A percentile compares a stretch with the other conserved stretches of the same genome.
phyloP scores from a whole-genome alignment of 2,888 invertebrate genomes.

The Hedychridium roseum region DNA sequence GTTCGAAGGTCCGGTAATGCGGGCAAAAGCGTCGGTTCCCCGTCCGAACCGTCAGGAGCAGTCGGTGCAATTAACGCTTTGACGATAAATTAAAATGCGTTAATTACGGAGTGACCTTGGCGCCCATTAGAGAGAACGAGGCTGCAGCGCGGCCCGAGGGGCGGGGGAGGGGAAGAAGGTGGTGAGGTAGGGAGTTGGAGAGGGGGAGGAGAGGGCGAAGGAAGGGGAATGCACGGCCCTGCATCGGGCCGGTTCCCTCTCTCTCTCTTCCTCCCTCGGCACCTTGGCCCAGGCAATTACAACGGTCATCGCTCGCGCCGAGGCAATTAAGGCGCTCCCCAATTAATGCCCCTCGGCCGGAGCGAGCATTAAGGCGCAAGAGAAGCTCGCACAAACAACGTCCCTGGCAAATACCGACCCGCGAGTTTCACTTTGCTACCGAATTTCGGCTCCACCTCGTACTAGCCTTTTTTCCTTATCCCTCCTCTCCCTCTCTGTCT shows the following conservation, averaged over 20 bases:
- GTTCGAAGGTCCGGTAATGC: slow-evolving; percentile 6
- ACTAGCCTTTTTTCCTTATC: not conserved
- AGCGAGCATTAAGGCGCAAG: slow-evolving; percentile 18
- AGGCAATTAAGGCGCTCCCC: slow-evolving; percentile 58
- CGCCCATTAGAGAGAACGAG: slow-evolving; percentile 21
- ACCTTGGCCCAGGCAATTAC: slow-evolving; percentile 54
- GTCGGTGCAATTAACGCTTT: slow-evolving; percentile 33
- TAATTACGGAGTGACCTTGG: slow-evolving; percentile 39
- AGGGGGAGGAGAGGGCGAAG: slow-evolving; percentile 1
- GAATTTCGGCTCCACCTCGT: not conserved
- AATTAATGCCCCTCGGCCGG: slow-evolving; percentile 50
- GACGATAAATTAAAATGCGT: slow-evolving; percentile 40
- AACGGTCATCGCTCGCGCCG: slow-evolving; percentile 57
- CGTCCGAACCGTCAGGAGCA: slow-evolving; percentile 10
- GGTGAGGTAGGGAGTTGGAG: slow-evolving; percentile 16
- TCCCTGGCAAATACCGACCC: slow-evolving; percentile 12
- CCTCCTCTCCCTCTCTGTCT: not conserved
- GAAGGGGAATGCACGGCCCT: slow-evolving; percentile 18
- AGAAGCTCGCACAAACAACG: slow-evolving; percentile 25
- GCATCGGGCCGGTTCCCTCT: slow-evolving; percentile 12
- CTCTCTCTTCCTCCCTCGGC: slow-evolving; percentile 27
- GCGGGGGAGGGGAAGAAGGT: slow-evolving; percentile 28
- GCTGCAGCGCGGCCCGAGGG: slow-evolving; percentile 19
- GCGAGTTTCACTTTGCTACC: not conserved
- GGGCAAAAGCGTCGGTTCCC: slow-evolving; percentile 3